phyloP scores from a whole-genome alignment of 2,113 vertebrate genomes.

The Crypturellus undulatus region DNA sequence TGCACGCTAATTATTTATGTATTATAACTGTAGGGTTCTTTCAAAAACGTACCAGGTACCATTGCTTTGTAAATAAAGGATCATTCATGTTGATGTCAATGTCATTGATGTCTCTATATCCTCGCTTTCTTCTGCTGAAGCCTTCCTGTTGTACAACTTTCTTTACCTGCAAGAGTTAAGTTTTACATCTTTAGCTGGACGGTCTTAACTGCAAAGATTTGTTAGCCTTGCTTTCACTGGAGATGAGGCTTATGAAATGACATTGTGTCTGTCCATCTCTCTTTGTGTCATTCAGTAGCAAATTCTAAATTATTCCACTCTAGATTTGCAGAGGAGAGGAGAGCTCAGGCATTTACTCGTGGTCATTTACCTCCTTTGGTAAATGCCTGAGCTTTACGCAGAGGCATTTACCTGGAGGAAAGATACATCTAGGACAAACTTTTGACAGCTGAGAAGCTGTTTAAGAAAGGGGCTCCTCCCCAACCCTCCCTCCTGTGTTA shows the following conservation, averaged over 20 bases:
- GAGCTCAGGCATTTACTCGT: too few relatives aligned
- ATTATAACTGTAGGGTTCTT: not conserved
- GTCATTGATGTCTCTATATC: conserved; percentile 92
- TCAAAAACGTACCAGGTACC: conserved; percentile 91
- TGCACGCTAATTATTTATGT: not conserved
- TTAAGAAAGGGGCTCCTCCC: not conserved
- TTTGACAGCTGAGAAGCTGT: not conserved
- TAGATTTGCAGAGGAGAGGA: not conserved
- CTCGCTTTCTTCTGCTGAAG: conserved; percentile 91
- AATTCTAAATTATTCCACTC: not conserved
- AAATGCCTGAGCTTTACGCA: too few relatives aligned
- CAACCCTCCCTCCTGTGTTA: not conserved
- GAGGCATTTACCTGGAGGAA: not conserved
- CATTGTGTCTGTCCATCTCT: not conserved
- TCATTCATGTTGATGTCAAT: conserved; percentile 95
- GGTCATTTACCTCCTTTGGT: too few relatives aligned
- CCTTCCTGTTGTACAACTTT: conserved; percentile 90
- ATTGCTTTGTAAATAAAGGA: conserved; percentile 96
- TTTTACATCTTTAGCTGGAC: not conserved
- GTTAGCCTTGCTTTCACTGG: not conserved
- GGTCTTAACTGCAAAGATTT: not conserved
- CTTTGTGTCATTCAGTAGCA: not conserved
- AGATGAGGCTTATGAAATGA: not conserved
- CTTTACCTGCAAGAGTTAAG: conserved; percentile 85
- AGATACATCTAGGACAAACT: not conserved